A percentile compares a stretch with the other conserved stretches of the same genome.
Conservation (phyloP, 2,888 invertebrate genomes). For the Caenorhabditis doughertyi region DNA sequence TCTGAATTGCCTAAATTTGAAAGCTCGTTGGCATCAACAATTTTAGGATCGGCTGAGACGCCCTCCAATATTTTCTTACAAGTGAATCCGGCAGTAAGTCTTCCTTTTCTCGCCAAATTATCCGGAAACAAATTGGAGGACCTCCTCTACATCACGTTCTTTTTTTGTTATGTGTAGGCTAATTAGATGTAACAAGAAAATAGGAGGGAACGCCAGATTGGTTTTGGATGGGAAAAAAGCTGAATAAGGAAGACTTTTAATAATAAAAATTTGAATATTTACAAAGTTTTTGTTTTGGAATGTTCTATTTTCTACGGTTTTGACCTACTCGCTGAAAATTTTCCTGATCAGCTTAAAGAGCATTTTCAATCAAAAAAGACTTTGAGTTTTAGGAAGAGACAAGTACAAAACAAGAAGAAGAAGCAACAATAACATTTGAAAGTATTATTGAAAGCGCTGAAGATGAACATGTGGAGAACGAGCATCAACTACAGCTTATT, state of each 20-base stretch:
- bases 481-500: constrained; percentile 78
- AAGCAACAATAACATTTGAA: constrained; percentile 52
- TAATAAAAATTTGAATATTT: background rate
- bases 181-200: constrained; percentile 32
- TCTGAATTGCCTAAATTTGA: constrained; percentile 38
- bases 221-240: no score
- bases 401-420: constrained; percentile 24
- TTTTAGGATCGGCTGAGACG: constrained; percentile 44
- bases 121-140: constrained; percentile 39
- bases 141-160: background rate
- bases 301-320: no score
- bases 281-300: no score
- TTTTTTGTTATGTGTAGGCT: constrained; percentile 27
- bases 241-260: background rate
- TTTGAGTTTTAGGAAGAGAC: constrained; percentile 59
- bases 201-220: background rate
- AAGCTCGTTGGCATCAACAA: constrained; percentile 45
- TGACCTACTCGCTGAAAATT: no score
- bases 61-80: constrained; percentile 60
- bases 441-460: constrained; percentile 60
- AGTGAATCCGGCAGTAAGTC: constrained; percentile 61
- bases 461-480: constrained; percentile 71
- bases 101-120: constrained; percentile 30
- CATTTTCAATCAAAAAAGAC: no score
- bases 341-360: no score